Base-by-base conservation (phyloP, 2,888 invertebrate species). In the Eristalis tenax region DNA sequence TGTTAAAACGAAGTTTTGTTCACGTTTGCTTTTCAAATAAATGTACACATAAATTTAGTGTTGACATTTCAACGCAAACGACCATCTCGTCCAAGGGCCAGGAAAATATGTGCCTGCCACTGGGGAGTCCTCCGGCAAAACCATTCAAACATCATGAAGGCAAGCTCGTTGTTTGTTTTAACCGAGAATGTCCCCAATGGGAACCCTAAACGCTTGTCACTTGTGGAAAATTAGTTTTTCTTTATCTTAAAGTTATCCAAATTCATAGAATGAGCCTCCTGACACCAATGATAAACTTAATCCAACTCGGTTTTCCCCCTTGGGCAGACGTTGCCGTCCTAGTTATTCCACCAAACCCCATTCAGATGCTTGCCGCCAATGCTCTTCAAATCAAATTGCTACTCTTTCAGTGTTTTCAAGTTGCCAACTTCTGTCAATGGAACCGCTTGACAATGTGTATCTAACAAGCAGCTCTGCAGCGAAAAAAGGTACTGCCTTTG, bases 381-480 rank as follows among this genome's bases (percentile, higher is more conserved):
- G 15, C 38, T 64, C 69, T 70, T 81, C 26, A 79, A 76, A 81
- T 76, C 75, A 73, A 73, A 77, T 82, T 82, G 82, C 56, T 73
- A 68, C 64, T 64, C 73, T 81, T 56, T 65, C 38, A 63, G 68
- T 81, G 77, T 73, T 85, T 69, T 61, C 73, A 85, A 73, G 71
- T 73, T 77, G 73, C 59, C 40, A 82, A 82, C 71, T 77, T 50
- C 35, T 85, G 81, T 77, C 75, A 76, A 80, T 63, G 79, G 70
- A 22, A 64, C 56, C 50, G 77, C 68, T 77, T 73, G 38, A 59
- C 66, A 74, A 77, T 82, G 81, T 77, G 32, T 73, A 69, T 57
- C 73, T 69, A 77, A 82, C 81, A 85, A 85, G 76, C 71, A 80
- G 43, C 64, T 28, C 28, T 43, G 38, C 22, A 22, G 61, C 50